phyloP scores from a whole-genome alignment of 1,140 invertebrate genomes.

The Acromyrmex echinatior region DNA sequence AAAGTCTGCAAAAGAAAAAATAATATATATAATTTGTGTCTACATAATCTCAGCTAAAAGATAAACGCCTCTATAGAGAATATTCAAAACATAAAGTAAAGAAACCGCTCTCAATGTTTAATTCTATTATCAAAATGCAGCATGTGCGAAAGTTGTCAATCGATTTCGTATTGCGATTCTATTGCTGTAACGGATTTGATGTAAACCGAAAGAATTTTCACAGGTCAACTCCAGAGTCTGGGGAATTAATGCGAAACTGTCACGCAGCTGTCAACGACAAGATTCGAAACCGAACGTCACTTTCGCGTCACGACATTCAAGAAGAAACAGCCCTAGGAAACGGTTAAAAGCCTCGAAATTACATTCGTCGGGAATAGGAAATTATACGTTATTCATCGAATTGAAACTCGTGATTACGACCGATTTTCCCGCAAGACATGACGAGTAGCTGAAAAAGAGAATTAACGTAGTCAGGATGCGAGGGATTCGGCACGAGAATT shows the following conservation, averaged over 20 bases:
- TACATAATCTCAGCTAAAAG: too few relatives aligned
- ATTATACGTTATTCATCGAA: slow-evolving; percentile 5
- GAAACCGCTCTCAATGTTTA: not conserved
- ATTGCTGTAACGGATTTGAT: not conserved
- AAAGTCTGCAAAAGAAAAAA: not conserved
- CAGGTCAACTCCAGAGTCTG: not conserved
- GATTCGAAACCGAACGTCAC: slow-evolving; percentile 23
- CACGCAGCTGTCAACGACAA: not conserved
- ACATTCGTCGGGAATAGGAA: slow-evolving; percentile 10
- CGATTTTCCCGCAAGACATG: slow-evolving; percentile 4
- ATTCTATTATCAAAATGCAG: not conserved
- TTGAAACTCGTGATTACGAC: slow-evolving; percentile 26
- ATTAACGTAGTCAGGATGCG: not conserved
- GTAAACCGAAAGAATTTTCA: not conserved
- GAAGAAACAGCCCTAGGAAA: not conserved
- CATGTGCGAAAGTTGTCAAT: not conserved
- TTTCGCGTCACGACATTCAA: not conserved
- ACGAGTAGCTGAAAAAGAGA: slow-evolving; percentile 7
- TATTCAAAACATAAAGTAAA: not conserved
- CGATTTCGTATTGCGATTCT: not conserved
- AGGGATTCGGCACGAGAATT: not conserved
- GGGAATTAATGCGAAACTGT: not conserved
- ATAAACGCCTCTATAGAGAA: not conserved
- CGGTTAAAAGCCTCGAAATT: slow-evolving; percentile 43
- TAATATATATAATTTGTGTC: not conserved